Percentiles rank a stretch among this genome's conserved stretches.
phyloP scores from a whole-genome alignment of 1,140 invertebrate genomes.

The Euwallacea similis region DNA sequence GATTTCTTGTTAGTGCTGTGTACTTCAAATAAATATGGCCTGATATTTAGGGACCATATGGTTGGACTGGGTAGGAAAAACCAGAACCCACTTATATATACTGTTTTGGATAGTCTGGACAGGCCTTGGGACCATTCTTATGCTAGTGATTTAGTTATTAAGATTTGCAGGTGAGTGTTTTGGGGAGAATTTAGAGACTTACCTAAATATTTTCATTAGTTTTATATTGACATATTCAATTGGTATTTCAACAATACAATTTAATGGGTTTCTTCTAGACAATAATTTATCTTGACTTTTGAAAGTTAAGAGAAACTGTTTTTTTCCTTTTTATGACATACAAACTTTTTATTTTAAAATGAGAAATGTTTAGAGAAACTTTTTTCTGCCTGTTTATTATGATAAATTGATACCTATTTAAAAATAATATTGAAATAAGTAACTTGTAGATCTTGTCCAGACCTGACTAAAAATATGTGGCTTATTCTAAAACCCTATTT shows the following conservation, averaged over 20 bases:
- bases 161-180: slow-evolving; percentile 54
- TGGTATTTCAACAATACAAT: background rate
- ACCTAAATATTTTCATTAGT: slow-evolving; percentile 7
- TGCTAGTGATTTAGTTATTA: slow-evolving; percentile 65
- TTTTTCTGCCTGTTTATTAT: slow-evolving; percentile 43
- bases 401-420: background rate
- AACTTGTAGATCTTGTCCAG: slow-evolving; percentile 63
- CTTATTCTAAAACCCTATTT: slow-evolving; percentile 61
- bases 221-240: background rate
- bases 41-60: slow-evolving; percentile 66
- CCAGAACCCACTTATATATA: slow-evolving; percentile 66
- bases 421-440: too few species aligned
- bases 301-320: too few species aligned
- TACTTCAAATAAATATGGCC: slow-evolving; percentile 70
- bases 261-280: too few species aligned
- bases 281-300: too few species aligned
- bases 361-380: background rate
- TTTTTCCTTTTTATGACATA: too few species aligned
- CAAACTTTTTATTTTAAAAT: background rate
- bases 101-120: slow-evolving; percentile 64
- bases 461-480: slow-evolving; percentile 68
- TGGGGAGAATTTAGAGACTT: slow-evolving; percentile 4
- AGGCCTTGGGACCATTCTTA: slow-evolving; percentile 67
- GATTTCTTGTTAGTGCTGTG: slow-evolving; percentile 68
- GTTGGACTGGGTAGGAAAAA: slow-evolving; percentile 61